phyloP scores from a whole-genome alignment of 2,797 vertebrate species.

The Anolis apletophallus region DNA sequence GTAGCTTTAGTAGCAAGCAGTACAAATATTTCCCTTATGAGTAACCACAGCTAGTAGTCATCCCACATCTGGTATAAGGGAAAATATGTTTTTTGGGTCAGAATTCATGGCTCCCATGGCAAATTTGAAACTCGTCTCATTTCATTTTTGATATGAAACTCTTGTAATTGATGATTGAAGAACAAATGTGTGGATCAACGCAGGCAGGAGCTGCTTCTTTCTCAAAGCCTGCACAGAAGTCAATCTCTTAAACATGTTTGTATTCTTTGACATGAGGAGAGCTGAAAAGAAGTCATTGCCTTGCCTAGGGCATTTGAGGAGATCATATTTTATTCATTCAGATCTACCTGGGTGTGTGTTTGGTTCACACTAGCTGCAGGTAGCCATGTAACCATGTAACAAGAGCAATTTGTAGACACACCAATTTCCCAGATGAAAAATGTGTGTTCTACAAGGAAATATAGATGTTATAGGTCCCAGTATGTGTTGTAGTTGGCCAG shows the following conservation, averaged over 20 bases:
- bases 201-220: background rate
- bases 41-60: too few relatives aligned
- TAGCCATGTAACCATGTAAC: background rate
- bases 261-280: background rate
- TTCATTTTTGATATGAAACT: constrained; percentile 4
- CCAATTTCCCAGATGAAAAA: background rate
- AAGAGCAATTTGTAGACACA: background rate
- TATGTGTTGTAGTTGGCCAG: background rate
- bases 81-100: background rate
- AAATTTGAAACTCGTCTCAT: background rate
- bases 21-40: background rate
- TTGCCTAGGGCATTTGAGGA: background rate
- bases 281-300: background rate
- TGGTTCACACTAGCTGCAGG: background rate
- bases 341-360: background rate
- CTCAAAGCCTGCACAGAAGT: background rate
- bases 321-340: constrained; percentile 3
- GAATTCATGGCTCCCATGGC: background rate
- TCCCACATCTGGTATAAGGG: background rate
- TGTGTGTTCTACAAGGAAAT: background rate
- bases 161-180: background rate
- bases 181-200: constrained; percentile 1
- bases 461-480: background rate
- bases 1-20: background rate
- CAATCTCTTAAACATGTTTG: background rate